Percentiles rank a stretch among this genome's conserved stretches.
phyloP scores from a whole-genome alignment of 2,797 vertebrate genomes.

The Lithobates sylvaticus region DNA sequence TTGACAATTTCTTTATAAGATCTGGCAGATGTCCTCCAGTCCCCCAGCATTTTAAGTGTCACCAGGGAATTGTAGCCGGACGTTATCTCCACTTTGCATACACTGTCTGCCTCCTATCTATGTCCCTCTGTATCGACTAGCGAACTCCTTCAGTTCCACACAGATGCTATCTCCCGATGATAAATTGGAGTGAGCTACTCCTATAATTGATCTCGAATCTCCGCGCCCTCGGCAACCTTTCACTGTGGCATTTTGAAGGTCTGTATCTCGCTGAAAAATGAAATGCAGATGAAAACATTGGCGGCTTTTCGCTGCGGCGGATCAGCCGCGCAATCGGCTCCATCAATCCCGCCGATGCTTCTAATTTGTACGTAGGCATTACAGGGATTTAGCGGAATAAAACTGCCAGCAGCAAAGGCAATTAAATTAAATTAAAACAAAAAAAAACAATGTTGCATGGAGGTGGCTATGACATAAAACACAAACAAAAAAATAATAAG shows the following conservation, averaged over 20 bases:
- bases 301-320: constrained; percentile 29
- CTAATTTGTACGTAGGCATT: no score
- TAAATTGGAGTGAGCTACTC: constrained; percentile 76
- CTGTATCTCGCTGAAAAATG: constrained; percentile 69
- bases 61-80: constrained; percentile 27
- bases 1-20: constrained; percentile 63
- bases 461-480: no score
- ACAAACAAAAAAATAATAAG: no score
- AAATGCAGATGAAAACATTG: constrained; percentile 68
- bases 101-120: constrained; percentile 64
- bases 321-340: not conserved
- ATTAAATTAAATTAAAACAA: no score
- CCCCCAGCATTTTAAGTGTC: not conserved
- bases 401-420: no score
- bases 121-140: constrained; percentile 69
- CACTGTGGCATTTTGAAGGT: constrained; percentile 81
- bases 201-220: constrained; percentile 83
- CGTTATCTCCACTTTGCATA: constrained; percentile 68
- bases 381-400: no score
- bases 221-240: constrained; percentile 77
- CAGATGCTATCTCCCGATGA: constrained; percentile 83
- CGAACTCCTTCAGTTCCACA: constrained; percentile 70
- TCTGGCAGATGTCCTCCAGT: not conserved
- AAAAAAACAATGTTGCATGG: no score
- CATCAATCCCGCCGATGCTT: constrained; percentile 63